Evolutionary conservation across 2,113 vertebrate genomes (phyloP).

Genomic region (Rhinolophus ferrumequinum): DNA sequence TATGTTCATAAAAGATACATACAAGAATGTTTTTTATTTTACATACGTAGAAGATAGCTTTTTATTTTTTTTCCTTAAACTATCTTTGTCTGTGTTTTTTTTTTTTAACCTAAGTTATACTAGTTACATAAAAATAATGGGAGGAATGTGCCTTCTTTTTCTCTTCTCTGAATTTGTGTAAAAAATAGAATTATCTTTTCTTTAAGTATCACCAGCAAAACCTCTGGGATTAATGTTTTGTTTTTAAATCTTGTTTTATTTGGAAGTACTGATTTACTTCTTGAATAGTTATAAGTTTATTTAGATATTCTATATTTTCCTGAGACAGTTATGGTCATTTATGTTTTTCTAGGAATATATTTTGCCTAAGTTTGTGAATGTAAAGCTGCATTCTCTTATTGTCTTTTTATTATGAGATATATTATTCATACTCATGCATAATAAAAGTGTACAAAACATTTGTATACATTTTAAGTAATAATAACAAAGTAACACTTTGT

Average conservation of each 20-base stretch:
- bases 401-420: neutral
- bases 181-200: neutral
- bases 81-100: neutral
- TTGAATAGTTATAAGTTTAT: neutral
- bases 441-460: neutral
- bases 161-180: neutral
- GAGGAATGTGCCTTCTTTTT: neutral
- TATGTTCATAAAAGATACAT: neutral
- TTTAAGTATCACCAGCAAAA: neutral
- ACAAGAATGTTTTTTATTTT: no score
- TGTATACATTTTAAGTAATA: neutral
- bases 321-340: neutral
- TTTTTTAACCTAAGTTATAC: neutral
- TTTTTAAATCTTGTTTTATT: neutral
- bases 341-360: neutral
- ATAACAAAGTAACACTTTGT: neutral
- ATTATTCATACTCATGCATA: neutral
- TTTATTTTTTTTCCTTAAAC: neutral
- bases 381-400: neutral
- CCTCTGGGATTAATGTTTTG: neutral
- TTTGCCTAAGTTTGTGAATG: neutral
- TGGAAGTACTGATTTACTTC: neutral
- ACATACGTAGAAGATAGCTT: neutral
- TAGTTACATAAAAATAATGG: neutral
- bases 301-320: neutral